phyloP scores from a whole-genome alignment of 2,797 vertebrate species.

The Xyrichtys novacula region DNA sequence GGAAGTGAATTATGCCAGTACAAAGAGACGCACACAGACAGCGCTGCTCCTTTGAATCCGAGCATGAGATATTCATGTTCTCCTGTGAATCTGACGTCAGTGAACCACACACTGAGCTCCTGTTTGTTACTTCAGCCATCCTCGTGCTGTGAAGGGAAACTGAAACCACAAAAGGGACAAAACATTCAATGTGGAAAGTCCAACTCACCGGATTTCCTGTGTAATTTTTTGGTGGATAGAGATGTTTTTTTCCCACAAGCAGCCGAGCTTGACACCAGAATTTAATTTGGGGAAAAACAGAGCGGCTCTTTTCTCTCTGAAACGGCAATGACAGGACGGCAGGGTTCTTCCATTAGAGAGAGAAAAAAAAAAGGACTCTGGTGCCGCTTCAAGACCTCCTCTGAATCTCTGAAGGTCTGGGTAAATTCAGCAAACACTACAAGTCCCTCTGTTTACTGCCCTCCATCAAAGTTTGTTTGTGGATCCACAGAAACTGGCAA shows the following conservation, averaged over 20 bases:
- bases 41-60: neutral
- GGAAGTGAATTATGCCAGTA: neutral
- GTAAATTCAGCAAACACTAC: constrained; percentile 17
- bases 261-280: constrained; percentile 23
- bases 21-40: neutral
- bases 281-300: constrained; percentile 26
- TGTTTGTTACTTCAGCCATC: constrained; percentile 29
- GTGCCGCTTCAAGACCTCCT: constrained; percentile 19
- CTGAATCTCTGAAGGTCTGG: neutral
- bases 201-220: constrained; percentile 26
- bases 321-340: constrained; percentile 4
- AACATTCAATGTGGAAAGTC: constrained; percentile 16
- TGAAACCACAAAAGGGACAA: neutral
- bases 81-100: constrained; percentile 7
- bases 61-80: constrained; percentile 12
- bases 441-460: neutral
- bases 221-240: neutral
- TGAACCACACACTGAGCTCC: constrained; percentile 4
- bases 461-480: neutral
- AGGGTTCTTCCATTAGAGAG: constrained; percentile 27
- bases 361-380: neutral
- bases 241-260: constrained; percentile 48
- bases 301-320: constrained; percentile 11
- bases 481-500: neutral
- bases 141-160: constrained; percentile 17